Evolutionary conservation across 2,888 invertebrate species (phyloP).

Genomic region (Agriotes lineatus): DNA sequence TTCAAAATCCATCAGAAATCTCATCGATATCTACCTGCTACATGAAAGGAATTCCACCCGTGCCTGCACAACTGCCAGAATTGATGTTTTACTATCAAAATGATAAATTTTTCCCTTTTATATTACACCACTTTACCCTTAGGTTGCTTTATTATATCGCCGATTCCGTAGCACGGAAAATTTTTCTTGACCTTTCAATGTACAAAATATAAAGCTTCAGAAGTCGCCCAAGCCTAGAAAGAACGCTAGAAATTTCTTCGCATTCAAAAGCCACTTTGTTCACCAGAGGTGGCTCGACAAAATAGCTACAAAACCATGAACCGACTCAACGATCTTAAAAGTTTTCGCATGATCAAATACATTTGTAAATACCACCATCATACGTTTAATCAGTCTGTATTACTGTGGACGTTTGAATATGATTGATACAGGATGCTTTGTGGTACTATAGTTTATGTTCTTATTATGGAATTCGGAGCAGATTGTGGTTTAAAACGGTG

Average conservation of each 20-base stretch:
- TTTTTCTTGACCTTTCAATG: slow-evolving; percentile 18
- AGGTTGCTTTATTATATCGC: slow-evolving; percentile 9
- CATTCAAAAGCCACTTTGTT: slow-evolving; percentile 15
- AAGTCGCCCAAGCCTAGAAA: slow-evolving; percentile 17
- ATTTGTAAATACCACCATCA: too few relatives aligned
- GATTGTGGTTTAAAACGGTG: too few relatives aligned
- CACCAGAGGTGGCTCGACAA: too few relatives aligned
- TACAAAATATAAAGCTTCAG: slow-evolving; percentile 20
- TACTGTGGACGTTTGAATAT: too few relatives aligned
- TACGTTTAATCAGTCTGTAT: too few relatives aligned
- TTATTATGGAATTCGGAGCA: too few relatives aligned
- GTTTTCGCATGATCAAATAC: too few relatives aligned
- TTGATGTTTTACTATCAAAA: slow-evolving; percentile 16
- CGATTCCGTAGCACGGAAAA: not conserved
- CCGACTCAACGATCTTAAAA: too few relatives aligned
- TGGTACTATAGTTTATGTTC: too few relatives aligned
- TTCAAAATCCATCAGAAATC: slow-evolving; percentile 39
- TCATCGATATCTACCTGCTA: slow-evolving; percentile 25
- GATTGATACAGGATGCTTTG: too few relatives aligned
- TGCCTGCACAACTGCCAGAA: not conserved
- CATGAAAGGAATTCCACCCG: slow-evolving; percentile 10
- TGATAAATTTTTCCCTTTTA: slow-evolving; percentile 13
- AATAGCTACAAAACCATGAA: too few relatives aligned
- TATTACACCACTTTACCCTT: slow-evolving; percentile 9
- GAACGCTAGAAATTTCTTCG: slow-evolving; percentile 13